These are phyloP conservation scores for Rhincodon typus DNA, from an alignment of 2,797 vertebrate genomes.

Conservation along the genomic window DNA sequence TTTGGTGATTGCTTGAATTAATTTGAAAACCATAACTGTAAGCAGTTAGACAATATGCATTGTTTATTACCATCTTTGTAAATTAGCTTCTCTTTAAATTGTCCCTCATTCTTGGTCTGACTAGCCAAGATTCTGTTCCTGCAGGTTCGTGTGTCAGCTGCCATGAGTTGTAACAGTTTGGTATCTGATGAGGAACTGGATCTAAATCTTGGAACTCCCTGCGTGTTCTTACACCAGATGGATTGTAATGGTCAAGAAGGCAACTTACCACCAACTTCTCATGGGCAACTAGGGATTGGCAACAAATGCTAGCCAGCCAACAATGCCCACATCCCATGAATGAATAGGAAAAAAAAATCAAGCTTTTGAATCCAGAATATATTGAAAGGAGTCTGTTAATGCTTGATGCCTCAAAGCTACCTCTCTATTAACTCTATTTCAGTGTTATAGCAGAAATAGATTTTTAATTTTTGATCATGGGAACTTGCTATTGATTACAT, in stretches of 20 bases:
- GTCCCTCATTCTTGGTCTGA: not conserved
- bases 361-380: too few species aligned
- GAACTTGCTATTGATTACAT: too few species aligned
- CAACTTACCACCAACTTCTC: too few species aligned
- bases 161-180: not conserved
- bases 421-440: not conserved
- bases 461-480: not conserved
- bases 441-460: not conserved
- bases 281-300: too few species aligned
- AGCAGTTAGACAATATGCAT: not conserved
- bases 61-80: not conserved
- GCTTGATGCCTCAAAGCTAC: not conserved
- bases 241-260: too few species aligned
- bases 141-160: not conserved
- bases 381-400: too few species aligned
- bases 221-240: too few species aligned
- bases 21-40: not conserved
- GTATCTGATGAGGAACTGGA: not conserved
- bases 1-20: constrained; percentile 28
- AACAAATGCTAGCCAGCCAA: too few species aligned
- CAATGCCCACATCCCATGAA: too few species aligned
- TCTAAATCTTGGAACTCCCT: too few species aligned
- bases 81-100: not conserved
- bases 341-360: too few species aligned
- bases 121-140: not conserved